These are phyloP conservation scores for Meta bourneti DNA, from an alignment of 2,888 invertebrate species.

Conservation along the genomic window DNA sequence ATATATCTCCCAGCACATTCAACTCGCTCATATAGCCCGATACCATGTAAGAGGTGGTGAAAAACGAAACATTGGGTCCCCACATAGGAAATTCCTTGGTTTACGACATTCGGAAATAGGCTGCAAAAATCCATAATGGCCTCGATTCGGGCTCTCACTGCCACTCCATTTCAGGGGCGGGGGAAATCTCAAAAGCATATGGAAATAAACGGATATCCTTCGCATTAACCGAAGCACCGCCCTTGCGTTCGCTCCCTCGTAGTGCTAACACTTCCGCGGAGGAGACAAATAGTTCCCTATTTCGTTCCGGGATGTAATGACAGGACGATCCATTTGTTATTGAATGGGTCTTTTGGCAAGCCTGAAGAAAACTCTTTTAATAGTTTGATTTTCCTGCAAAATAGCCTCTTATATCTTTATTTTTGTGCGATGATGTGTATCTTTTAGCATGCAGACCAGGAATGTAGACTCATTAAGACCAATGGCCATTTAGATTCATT, in stretches of 20 bases:
- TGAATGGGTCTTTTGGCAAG: background rate
- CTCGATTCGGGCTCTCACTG: slow-evolving; percentile 5
- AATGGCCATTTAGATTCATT: no score
- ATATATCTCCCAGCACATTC: background rate
- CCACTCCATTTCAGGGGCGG: background rate
- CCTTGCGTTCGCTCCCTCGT: background rate
- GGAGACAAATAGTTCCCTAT: background rate
- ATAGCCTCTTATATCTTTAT: no score
- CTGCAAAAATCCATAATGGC: slow-evolving; percentile 25
- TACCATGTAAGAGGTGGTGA: no score
- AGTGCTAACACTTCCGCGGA: background rate
- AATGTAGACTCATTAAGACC: no score
- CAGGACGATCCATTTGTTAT: background rate
- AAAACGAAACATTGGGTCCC: background rate
- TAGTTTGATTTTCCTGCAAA: no score
- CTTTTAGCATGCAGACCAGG: no score
- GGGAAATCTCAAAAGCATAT: background rate
- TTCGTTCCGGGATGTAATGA: background rate
- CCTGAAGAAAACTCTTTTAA: background rate
- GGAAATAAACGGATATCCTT: slow-evolving; percentile 38
- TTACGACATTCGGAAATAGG: slow-evolving; percentile 22
- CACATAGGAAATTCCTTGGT: background rate
- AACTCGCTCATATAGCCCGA: background rate
- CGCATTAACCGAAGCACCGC: slow-evolving; percentile 22
- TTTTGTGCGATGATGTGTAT: no score